These are phyloP conservation scores for Lathamus discolor DNA, from an alignment of 2,113 vertebrate genomes.

Conservation along the genomic window DNA sequence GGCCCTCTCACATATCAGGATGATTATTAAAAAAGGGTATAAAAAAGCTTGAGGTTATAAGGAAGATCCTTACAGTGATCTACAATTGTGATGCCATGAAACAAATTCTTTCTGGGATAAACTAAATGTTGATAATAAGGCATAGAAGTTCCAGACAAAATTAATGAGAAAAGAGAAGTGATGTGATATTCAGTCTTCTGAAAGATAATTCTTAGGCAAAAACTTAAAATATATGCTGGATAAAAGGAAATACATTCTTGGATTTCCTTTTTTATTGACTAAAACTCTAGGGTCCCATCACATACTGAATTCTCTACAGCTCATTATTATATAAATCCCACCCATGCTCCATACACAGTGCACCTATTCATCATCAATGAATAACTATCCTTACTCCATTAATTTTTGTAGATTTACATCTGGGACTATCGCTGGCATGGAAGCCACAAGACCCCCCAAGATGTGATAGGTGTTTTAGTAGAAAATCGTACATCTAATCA, in stretches of 20 bases:
- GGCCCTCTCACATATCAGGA: not conserved
- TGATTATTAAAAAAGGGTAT: not conserved
- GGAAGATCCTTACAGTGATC: not conserved
- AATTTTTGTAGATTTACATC: not conserved
- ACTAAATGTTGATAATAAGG: not conserved
- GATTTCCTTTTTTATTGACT: not conserved
- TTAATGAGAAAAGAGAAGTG: not conserved
- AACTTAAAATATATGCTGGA: not conserved
- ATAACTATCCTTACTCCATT: not conserved
- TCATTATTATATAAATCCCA: not conserved
- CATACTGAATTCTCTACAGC: not conserved
- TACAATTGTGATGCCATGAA: not conserved
- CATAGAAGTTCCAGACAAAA: not conserved
- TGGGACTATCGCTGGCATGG: not conserved
- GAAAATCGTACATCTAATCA: not conserved
- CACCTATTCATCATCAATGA: not conserved
- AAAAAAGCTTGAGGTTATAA: not conserved
- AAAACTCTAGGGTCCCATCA: not conserved
- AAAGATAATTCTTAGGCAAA: not conserved
- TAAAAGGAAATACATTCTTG: not conserved
- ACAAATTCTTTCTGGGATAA: not conserved
- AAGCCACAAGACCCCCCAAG: not conserved
- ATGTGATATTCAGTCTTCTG: not conserved
- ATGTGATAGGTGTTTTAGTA: not conserved
- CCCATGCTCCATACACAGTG: not conserved